Evolutionary conservation across 2,113 vertebrate genomes (phyloP).

Genomic region (Odontesthes bonariensis): DNA sequence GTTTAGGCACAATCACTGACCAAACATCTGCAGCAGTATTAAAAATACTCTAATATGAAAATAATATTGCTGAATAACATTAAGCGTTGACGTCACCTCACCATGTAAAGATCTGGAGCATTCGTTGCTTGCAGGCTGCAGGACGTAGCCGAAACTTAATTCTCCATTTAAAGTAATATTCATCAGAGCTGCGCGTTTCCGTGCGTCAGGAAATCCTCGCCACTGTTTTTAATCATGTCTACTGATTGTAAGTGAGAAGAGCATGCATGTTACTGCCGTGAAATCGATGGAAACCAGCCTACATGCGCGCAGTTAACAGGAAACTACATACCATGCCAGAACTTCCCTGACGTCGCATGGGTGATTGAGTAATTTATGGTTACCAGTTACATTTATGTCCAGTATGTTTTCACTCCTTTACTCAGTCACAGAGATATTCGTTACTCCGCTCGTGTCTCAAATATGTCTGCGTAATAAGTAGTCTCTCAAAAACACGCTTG

Average conservation of each 20-base stretch:
- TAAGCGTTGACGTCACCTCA: conserved; percentile 39
- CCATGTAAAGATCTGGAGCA: conserved; percentile 21
- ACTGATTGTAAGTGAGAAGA: conserved; percentile 5
- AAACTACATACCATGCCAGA: conserved; percentile 25
- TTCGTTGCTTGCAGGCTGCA: conserved; percentile 17
- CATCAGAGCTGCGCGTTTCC: conserved; percentile 25
- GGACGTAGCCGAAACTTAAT: conserved; percentile 20
- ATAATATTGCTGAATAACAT: neutral
- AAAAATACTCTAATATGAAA: neutral
- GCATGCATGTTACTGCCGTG: neutral
- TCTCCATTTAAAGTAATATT: conserved; percentile 47
- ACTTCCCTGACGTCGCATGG: conserved; percentile 32
- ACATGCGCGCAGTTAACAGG: conserved; percentile 38
- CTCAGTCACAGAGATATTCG: accelerated
- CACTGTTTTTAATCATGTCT: neutral
- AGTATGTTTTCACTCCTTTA: accelerated
- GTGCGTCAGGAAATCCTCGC: conserved; percentile 7
- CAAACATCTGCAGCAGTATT: neutral
- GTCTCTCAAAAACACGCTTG: accelerated
- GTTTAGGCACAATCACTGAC: neutral
- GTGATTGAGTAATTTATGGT: conserved; percentile 49
- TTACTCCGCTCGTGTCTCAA: accelerated
- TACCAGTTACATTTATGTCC: accelerated
- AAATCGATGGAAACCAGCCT: conserved; percentile 39
- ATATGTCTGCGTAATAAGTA: neutral